Evolutionary conservation across 2,888 invertebrate species (phyloP).

Genomic region (Oxycera nigricornis): DNA sequence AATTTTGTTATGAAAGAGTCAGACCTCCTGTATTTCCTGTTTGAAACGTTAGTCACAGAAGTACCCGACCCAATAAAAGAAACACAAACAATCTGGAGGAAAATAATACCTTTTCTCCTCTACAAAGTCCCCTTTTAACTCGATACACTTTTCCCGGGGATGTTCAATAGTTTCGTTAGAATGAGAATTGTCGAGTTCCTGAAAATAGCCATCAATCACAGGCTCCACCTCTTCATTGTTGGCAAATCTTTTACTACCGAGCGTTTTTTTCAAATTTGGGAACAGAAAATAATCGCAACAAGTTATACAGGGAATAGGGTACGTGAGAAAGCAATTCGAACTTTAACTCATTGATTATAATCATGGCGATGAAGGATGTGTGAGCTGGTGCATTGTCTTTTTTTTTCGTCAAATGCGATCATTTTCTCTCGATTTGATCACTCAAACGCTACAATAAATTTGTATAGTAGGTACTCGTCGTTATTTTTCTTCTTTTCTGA

Average conservation of each 20-base stretch:
- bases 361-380: too few relatives aligned
- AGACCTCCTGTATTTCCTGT: too few relatives aligned
- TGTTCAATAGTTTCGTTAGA: conserved; percentile 28
- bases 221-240: background rate
- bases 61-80: background rate
- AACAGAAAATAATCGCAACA: background rate
- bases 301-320: background rate
- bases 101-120: background rate
- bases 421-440: background rate
- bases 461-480: background rate
- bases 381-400: background rate
- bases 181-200: conserved; percentile 1
- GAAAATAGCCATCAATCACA: conserved; percentile 19
- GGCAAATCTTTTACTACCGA: background rate
- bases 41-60: too few relatives aligned
- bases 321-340: background rate
- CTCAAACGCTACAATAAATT: background rate
- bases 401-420: background rate
- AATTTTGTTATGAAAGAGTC: too few relatives aligned
- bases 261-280: background rate
- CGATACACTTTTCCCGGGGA: conserved; percentile 14
- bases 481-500: background rate
- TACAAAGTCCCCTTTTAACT: background rate
- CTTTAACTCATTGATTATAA: background rate
- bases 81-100: background rate